A percentile compares a stretch with the other conserved stretches of the same genome.
phyloP scores from a whole-genome alignment of 2,113 vertebrate genomes.

The Toxostoma redivivum region DNA sequence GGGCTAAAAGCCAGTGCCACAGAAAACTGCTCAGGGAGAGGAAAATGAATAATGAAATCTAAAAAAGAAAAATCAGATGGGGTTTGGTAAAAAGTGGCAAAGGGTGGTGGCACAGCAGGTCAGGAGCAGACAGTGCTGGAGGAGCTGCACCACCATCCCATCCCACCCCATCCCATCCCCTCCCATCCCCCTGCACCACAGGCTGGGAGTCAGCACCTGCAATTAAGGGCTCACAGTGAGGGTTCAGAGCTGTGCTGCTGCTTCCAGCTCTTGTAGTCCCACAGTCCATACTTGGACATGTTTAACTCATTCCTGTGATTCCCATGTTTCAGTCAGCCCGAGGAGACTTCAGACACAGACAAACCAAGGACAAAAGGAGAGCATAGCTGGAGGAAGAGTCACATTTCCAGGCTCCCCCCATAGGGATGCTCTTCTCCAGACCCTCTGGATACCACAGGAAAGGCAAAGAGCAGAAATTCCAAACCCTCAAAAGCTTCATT shows the following conservation, averaged over 20 bases:
- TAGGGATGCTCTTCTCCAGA: not conserved
- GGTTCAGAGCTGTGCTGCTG: accelerated
- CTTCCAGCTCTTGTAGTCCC: too few relatives aligned
- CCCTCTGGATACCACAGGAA: not conserved
- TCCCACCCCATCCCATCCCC: too few relatives aligned
- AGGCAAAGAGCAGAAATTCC: not conserved
- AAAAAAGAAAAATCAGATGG: not conserved
- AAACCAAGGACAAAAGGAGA: not conserved
- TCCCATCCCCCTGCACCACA: accelerated
- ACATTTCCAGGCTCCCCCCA: not conserved
- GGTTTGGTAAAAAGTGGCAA: not conserved
- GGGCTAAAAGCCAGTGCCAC: not conserved
- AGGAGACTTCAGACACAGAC: accelerated
- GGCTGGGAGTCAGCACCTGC: not conserved
- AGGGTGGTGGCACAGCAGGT: accelerated
- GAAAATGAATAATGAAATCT: not conserved
- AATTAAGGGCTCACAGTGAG: not conserved
- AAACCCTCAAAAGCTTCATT: not conserved
- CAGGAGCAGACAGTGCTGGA: accelerated
- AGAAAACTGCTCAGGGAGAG: not conserved
- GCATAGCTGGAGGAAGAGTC: not conserved
- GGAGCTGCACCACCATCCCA: not conserved
- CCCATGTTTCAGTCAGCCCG: not conserved
- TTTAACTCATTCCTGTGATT: not conserved
- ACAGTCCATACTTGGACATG: accelerated